A percentile compares a stretch with the other conserved stretches of the same genome.
Evolutionary conservation across 2,797 vertebrate genomes (phyloP).

Genomic region (Miichthys miiuy): DNA sequence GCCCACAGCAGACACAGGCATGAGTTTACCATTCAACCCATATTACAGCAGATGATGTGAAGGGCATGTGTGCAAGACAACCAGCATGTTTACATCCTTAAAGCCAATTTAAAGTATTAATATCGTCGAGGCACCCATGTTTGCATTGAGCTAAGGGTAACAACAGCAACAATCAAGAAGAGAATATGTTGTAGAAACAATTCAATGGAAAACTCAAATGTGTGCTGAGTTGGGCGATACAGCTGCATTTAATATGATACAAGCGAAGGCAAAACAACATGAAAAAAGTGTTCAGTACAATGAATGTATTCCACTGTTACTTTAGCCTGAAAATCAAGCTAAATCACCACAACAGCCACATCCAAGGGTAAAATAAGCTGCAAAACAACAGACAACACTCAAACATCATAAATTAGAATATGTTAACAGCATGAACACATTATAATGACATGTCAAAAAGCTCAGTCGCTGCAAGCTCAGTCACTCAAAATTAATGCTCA

Average conservation of each 20-base stretch:
- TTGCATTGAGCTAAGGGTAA: neutral
- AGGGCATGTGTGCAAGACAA: conserved; percentile 6
- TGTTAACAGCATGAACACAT: neutral
- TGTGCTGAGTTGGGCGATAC: neutral
- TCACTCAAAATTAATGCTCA: neutral
- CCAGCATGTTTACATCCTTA: conserved; percentile 5
- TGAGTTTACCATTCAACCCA: neutral
- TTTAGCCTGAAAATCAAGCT: neutral
- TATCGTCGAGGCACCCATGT: neutral
- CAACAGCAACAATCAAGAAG: neutral
- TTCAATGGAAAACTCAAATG: neutral
- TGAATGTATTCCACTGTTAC: neutral
- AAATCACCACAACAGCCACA: neutral
- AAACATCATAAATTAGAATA: neutral
- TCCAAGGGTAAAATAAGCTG: neutral
- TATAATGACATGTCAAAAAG: neutral
- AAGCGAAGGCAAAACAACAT: neutral
- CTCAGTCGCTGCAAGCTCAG: neutral
- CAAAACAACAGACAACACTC: neutral
- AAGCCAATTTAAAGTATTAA: neutral
- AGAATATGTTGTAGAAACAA: neutral
- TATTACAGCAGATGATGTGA: neutral
- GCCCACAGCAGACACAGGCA: conserved; percentile 1
- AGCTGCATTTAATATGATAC: neutral
- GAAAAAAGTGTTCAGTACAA: neutral